Evolutionary conservation across 92 coral and sea anemone genomes (phyloP), one percentile per base, ranked within the genome.

Genomic region (Chrysogorgia sp.): DNA sequence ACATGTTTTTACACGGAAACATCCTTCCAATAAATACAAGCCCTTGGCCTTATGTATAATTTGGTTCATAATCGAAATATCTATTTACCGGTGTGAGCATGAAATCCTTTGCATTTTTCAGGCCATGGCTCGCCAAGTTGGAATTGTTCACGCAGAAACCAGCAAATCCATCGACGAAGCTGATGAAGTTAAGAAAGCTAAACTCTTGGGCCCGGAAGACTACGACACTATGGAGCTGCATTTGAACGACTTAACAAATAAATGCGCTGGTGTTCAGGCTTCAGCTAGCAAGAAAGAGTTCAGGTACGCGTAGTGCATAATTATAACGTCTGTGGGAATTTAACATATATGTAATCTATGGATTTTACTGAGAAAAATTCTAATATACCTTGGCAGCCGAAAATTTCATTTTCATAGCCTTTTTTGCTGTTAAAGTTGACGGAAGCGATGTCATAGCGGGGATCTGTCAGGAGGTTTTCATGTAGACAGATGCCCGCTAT

Each of bases 41-140:
- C n/a, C n/a, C n/a, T n/a, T n/a, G n/a, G n/a, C n/a, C n/a, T n/a
- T n/a, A n/a, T n/a, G n/a, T n/a, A n/a, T n/a, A n/a, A n/a, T n/a
- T n/a, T n/a, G n/a, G n/a, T n/a, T n/a, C n/a, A 52, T 52, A 52
- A 10, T 2, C 58, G 58, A 2, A 26, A 19, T 52, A 26, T 19
- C 2, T 3, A 19, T 19, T 10, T 3, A 52, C 23, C 5, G 58
- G 25, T 58, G 63, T 22, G 12, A 58, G 3, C 25, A 8, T 58
- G 31, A 58, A 58, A n/a, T n/a, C n/a, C n/a, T 58, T 63, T 63
- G 28, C 28, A n/a, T 9, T 21, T 7, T 55, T 0, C 35, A 72
- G 79, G 66, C 65, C 1, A 72, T 72, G 79, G 79, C 79, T 7
- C 63, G 79, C 21, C 41, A 72, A 31, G 58, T 72, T 55, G 63